phyloP scores from a whole-genome alignment of 1,140 invertebrate genomes.

The Aphis gossypii region DNA sequence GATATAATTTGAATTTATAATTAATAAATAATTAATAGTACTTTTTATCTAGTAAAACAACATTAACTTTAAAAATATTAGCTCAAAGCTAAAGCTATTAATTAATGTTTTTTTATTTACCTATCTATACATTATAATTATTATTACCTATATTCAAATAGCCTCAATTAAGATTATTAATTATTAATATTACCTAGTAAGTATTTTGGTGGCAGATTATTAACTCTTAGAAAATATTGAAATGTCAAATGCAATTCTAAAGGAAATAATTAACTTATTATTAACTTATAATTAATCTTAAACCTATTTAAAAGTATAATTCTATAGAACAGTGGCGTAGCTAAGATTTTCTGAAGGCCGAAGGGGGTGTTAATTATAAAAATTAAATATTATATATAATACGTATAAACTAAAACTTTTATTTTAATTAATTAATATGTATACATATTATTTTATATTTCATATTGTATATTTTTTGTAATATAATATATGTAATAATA shows the following conservation, averaged over 20 bases:
- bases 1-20: background rate
- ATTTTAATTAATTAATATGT: too few species aligned
- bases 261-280: background rate
- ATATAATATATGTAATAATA: too few species aligned
- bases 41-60: background rate
- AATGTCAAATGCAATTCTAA: background rate
- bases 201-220: background rate
- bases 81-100: background rate
- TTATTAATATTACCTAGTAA: background rate
- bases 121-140: background rate
- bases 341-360: too few species aligned
- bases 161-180: background rate
- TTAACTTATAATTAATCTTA: background rate
- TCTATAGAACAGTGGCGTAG: background rate
- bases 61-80: background rate
- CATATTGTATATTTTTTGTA: too few species aligned
- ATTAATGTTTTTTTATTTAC: background rate
- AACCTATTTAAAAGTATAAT: background rate
- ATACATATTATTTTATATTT: too few species aligned
- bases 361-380: too few species aligned
- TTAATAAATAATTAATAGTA: too few species aligned
- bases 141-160: background rate
- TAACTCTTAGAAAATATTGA: background rate
- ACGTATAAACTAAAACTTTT: too few species aligned
- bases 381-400: too few species aligned